These are phyloP conservation scores for Aphelenchoides fujianensis DNA, from an alignment of 1,140 invertebrate species.

Conservation along the genomic window DNA sequence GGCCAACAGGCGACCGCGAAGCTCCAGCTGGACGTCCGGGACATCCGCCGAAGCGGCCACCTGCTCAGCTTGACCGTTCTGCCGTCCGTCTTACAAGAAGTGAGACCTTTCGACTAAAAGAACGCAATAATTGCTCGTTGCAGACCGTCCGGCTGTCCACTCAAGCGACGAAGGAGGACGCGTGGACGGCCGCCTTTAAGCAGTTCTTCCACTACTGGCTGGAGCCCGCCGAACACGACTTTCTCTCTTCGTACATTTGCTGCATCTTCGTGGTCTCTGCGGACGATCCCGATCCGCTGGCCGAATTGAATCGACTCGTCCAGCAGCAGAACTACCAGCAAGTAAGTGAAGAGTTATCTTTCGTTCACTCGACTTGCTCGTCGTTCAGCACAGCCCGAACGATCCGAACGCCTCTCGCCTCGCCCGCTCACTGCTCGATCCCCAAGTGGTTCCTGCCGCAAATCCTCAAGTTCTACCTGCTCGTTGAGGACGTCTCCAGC, in stretches of 20 bases:
- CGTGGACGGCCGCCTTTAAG: conserved; percentile 30
- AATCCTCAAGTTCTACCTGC: conserved; percentile 81
- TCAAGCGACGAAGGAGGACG: conserved; percentile 15
- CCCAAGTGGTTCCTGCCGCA: conserved; percentile 82
- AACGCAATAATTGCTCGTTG: conserved; percentile 21
- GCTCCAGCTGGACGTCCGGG: conserved; percentile 39
- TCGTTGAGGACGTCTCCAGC: conserved; percentile 78
- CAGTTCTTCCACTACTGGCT: conserved; percentile 50
- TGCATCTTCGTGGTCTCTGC: conserved; percentile 55
- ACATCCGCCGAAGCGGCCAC: conserved; percentile 36
- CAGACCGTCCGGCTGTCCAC: conserved; percentile 21
- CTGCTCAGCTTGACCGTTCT: conserved; percentile 46
- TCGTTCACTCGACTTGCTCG: not conserved
- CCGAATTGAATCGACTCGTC: conserved; percentile 31
- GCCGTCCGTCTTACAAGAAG: conserved; percentile 47
- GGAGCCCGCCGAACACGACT: conserved; percentile 54
- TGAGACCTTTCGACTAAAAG: conserved; percentile 33
- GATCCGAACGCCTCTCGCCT: conserved; percentile 16
- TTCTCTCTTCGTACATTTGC: conserved; percentile 38
- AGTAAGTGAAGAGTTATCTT: conserved; percentile 19
- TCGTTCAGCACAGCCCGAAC: conserved; percentile 39
- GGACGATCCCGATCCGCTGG: conserved; percentile 44
- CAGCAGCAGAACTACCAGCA: conserved; percentile 47
- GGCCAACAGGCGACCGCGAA: conserved; percentile 21
- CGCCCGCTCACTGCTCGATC: conserved; percentile 42